Conservation (phyloP, 2,888 invertebrate species). For the Drosophila robusta region DNA sequence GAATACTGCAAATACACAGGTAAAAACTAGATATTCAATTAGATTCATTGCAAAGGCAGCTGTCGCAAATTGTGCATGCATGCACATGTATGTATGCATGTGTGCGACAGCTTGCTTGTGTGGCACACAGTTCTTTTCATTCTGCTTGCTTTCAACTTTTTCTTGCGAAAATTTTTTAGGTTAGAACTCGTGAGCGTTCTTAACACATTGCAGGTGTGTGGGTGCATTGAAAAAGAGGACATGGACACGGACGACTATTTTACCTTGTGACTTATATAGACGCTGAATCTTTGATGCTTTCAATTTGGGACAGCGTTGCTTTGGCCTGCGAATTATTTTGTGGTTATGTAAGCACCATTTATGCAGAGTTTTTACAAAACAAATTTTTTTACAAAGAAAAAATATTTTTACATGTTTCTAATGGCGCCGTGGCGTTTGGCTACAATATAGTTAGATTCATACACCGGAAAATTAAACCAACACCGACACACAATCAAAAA, state of each 20-base stretch:
- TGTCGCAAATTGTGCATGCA: slow-evolving; percentile 25
- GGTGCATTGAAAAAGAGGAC: slow-evolving; percentile 32
- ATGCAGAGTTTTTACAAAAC: slow-evolving; percentile 9
- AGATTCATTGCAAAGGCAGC: slow-evolving; percentile 40
- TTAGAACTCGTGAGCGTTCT: slow-evolving; percentile 59
- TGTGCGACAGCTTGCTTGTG: slow-evolving; percentile 49
- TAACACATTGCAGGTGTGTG: slow-evolving; percentile 29
- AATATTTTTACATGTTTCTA: slow-evolving; percentile 12
- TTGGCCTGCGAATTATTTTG: slow-evolving; percentile 27
- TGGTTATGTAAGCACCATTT: slow-evolving; percentile 68
- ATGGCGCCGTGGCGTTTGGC: not conserved
- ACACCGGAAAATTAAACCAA: slow-evolving; percentile 42
- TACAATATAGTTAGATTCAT: slow-evolving; percentile 21
- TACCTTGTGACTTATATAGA: slow-evolving; percentile 50
- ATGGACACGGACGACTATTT: slow-evolving; percentile 30
- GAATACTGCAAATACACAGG: slow-evolving; percentile 25
- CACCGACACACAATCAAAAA: slow-evolving; percentile 64
- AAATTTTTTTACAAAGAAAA: slow-evolving; percentile 5
- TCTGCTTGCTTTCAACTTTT: slow-evolving; percentile 29
- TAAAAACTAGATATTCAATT: slow-evolving; percentile 41
- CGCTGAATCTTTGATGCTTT: slow-evolving; percentile 13
- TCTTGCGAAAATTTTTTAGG: slow-evolving; percentile 55
- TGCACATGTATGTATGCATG: slow-evolving; percentile 5
- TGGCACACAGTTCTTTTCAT: slow-evolving; percentile 51
- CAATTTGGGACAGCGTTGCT: slow-evolving; percentile 17